Evolutionary conservation across 2,888 invertebrate species (phyloP), one percentile per base, ranked within the genome.

Genomic region (Macrophya alboannulata): DNA sequence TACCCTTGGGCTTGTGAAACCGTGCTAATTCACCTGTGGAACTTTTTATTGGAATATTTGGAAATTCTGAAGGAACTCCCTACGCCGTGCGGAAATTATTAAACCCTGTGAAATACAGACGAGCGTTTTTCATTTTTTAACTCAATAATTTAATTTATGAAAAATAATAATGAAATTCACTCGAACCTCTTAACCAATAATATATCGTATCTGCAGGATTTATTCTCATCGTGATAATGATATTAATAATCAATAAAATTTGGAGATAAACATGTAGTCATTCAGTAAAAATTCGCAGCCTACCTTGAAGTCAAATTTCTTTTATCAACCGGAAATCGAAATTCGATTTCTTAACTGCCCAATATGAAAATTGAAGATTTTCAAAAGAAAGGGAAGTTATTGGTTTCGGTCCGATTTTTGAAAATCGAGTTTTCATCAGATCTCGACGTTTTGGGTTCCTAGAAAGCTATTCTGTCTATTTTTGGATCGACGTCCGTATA

Each of bases 21-120:
- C 77, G 77, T 77, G 55, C 51, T 37, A 31, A 51, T 37, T 51
- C 77, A 77, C 77, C 74, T 74, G 74, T 74, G 21, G 25, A 74
- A 62, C 12, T 25, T 62, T 62, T 62, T 62, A 12, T 48, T 9
- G 2, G 74, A 76, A 45, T 25, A 76, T 76, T 76, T 21, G 25
- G 25, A 48, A 45, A 76, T 15, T n/a, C 48, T 25, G 4, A 45
- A 48, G 25, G 48, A 76, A 43, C 74, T 48, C 25, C 40, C 5
- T 74, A 21, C n/a, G 74, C 21, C 25, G 17, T 43, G 21, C 17
- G 51, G 51, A 25, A n/a, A 71, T 43, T 40, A 37, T 71, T 71
- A n/a, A 43, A 43, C 37, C 71, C 40, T 40, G 6, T 9, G 40
- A n/a, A 71, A 71, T 71, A 62, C 21, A 62, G 10, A 21, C 62